phyloP scores from a whole-genome alignment of 2,888 invertebrate species.

The Lathronympha strigana region DNA sequence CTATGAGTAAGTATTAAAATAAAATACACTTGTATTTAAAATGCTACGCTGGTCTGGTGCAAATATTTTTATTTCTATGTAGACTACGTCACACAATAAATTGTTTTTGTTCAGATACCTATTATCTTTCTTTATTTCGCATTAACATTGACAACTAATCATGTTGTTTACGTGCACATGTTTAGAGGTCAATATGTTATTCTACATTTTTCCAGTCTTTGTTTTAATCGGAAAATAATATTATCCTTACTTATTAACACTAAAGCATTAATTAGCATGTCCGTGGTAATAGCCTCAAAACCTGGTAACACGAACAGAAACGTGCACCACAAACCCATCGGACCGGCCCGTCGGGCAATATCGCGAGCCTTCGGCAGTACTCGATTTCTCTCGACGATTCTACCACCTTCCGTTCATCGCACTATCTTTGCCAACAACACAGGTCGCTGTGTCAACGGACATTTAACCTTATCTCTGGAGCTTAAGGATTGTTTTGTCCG shows the following conservation, averaged over 20 bases:
- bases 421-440: conserved; percentile 20
- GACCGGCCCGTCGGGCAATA: conserved; percentile 19
- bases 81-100: too few relatives aligned
- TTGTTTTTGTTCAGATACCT: too few relatives aligned
- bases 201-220: background rate
- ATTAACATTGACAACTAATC: too few relatives aligned
- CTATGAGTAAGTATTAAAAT: background rate
- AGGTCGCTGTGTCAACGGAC: conserved; percentile 10
- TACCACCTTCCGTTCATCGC: conserved; percentile 26
- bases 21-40: background rate
- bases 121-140: too few relatives aligned
- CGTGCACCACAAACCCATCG: conserved; percentile 12
- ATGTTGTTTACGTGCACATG: too few relatives aligned
- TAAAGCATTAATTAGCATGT: background rate
- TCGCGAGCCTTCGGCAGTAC: conserved; percentile 42
- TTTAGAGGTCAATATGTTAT: background rate
- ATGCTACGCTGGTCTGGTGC: background rate
- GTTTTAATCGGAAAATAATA: background rate
- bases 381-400: conserved; percentile 46
- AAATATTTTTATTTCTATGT: too few relatives aligned
- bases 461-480: background rate
- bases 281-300: background rate
- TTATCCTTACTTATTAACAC: background rate
- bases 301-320: conserved; percentile 28
- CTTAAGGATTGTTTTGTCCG: conserved; percentile 14